Percentiles rank a stretch among this genome's conserved stretches.
These are phyloP conservation scores for Muschampia plurimacula DNA, from an alignment of 2,888 invertebrate genomes.

Conservation along the genomic window DNA sequence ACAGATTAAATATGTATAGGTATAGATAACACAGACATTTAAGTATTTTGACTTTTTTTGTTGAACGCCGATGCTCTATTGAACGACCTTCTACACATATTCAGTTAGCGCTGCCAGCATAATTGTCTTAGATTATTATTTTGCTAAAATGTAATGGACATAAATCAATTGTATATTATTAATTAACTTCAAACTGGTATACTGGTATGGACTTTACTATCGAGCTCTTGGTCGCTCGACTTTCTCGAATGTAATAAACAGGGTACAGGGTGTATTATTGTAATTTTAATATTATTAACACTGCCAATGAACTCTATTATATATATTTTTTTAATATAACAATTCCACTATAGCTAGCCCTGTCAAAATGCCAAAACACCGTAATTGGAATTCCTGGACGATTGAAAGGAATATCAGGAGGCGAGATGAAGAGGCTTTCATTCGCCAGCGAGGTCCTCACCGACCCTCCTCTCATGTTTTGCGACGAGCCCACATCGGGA, in stretches of 20 bases:
- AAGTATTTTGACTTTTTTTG: not conserved
- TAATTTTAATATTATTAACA: too few species aligned
- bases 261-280: too few species aligned
- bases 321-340: not conserved
- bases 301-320: too few species aligned
- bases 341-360: slow-evolving; percentile 87
- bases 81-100: not conserved
- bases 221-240: too few species aligned
- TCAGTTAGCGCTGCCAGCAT: not conserved
- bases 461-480: slow-evolving; percentile 97
- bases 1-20: too few species aligned
- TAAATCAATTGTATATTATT: too few species aligned
- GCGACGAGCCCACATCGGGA: slow-evolving; percentile 99
- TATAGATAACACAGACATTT: not conserved
- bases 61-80: not conserved
- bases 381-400: slow-evolving; percentile 95
- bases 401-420: slow-evolving; percentile 97
- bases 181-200: too few species aligned
- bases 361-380: slow-evolving; percentile 95
- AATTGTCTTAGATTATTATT: not conserved
- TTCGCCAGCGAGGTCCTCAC: slow-evolving; percentile 99
- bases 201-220: too few species aligned
- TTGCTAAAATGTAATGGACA: not conserved
- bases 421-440: slow-evolving; percentile 97
- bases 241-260: too few species aligned